phyloP scores from a whole-genome alignment of 2,797 vertebrate species.

The Rhinatrema bivittatum region DNA sequence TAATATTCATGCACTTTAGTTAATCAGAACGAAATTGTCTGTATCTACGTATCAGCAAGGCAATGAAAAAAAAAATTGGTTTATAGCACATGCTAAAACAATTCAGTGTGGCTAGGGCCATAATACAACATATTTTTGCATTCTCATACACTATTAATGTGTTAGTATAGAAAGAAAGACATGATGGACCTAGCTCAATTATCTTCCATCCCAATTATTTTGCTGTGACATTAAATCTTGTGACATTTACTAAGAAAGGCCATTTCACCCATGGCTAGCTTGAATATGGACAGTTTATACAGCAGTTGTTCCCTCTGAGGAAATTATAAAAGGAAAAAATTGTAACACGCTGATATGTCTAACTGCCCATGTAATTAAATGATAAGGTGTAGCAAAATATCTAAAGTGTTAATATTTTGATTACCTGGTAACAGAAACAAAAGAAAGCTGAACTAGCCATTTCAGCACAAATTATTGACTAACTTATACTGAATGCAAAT shows the following conservation, averaged over 20 bases:
- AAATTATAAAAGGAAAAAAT: slow-evolving; percentile 37
- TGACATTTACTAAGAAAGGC: slow-evolving; percentile 65
- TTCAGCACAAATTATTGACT: slow-evolving; percentile 2
- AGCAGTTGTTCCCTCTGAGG: slow-evolving; percentile 33
- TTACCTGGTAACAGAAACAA: slow-evolving; percentile 23
- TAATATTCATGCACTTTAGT: no score
- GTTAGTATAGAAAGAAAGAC: slow-evolving; percentile 46
- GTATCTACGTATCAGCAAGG: slow-evolving; percentile 6
- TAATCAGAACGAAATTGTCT: no score
- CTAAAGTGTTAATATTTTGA: slow-evolving; percentile 32
- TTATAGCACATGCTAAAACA: slow-evolving; percentile 29
- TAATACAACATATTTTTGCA: slow-evolving; percentile 48
- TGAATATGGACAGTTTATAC: slow-evolving; percentile 44
- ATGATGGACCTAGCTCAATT: slow-evolving; percentile 50
- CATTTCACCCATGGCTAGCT: slow-evolving; percentile 65
- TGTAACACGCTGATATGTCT: slow-evolving; percentile 34
- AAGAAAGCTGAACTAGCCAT: slow-evolving; percentile 22
- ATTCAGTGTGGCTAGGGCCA: slow-evolving; percentile 36
- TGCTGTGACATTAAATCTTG: slow-evolving; percentile 61
- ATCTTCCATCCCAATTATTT: slow-evolving; percentile 60
- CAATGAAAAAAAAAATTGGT: slow-evolving; percentile 23
- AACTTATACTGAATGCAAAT: slow-evolving; percentile 7
- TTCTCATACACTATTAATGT: slow-evolving; percentile 47
- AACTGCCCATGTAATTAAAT: slow-evolving; percentile 44
- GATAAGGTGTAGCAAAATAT: slow-evolving; percentile 42